phyloP scores from a whole-genome alignment of 1,140 invertebrate species.

The Ceratoteleas bidentatus region DNA sequence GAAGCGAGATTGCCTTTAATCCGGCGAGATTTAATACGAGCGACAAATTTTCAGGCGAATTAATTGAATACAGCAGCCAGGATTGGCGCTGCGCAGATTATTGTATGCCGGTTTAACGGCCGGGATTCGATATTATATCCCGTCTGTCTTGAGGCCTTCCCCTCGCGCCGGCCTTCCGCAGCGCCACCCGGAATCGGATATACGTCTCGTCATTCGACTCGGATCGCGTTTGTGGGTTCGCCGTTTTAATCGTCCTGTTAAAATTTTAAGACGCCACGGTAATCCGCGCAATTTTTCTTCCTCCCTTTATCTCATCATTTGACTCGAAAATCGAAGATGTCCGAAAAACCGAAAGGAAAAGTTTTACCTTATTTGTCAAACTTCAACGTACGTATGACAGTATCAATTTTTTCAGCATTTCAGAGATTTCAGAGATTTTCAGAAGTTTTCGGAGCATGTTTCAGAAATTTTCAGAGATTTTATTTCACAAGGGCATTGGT shows the following conservation, averaged over 20 bases:
- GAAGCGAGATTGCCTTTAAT: constrained; percentile 79
- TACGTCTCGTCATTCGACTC: constrained; percentile 55
- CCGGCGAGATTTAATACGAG: constrained; percentile 79
- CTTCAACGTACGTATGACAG: too few species aligned
- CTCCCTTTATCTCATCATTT: constrained; percentile 19
- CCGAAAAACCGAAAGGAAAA: too few species aligned
- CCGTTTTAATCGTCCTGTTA: constrained; percentile 62
- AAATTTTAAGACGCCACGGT: constrained; percentile 54
- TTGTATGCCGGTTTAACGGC: constrained; percentile 79
- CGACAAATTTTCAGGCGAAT: constrained; percentile 79
- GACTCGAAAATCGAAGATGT: not conserved
- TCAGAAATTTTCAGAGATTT: too few species aligned
- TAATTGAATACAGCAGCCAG: constrained; percentile 77
- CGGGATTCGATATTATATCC: constrained; percentile 77
- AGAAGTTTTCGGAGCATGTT: too few species aligned
- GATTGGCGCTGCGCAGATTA: constrained; percentile 78
- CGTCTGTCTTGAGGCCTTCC: constrained; percentile 67
- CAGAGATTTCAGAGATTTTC: too few species aligned
- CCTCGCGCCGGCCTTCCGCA: constrained; percentile 25
- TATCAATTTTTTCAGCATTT: too few species aligned
- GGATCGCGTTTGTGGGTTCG: constrained; percentile 62
- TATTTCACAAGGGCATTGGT: too few species aligned
- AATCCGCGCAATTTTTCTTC: constrained; percentile 32
- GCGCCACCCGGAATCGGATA: constrained; percentile 56
- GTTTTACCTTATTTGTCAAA: too few species aligned